phyloP scores from a whole-genome alignment of 2,797 vertebrate genomes.

The Chelmon rostratus region DNA sequence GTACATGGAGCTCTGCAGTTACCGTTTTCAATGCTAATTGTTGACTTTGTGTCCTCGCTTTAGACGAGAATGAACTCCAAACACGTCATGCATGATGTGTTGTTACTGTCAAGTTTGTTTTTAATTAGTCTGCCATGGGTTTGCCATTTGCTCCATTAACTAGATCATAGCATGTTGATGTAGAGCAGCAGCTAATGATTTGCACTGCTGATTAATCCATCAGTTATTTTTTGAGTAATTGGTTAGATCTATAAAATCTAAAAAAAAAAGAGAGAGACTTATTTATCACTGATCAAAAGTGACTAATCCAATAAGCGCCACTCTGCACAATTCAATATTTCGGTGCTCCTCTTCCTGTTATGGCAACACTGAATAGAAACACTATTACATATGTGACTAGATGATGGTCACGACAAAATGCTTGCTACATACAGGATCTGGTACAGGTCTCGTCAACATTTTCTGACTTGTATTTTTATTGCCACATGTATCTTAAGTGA shows the following conservation, averaged over 20 bases:
- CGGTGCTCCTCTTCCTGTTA: constrained; percentile 12
- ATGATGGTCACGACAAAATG: not conserved
- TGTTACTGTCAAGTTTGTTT: constrained; percentile 23
- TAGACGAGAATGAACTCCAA: not conserved
- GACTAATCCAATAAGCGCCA: not conserved
- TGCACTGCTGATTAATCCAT: too few species aligned
- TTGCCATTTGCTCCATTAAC: not conserved
- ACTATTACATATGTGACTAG: not conserved
- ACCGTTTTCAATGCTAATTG: constrained; percentile 45
- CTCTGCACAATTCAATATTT: not conserved
- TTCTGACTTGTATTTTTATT: not conserved
- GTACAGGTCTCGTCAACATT: too few species aligned
- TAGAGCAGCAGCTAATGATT: not conserved
- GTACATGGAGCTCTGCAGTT: constrained; percentile 28
- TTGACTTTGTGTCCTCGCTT: constrained; percentile 38
- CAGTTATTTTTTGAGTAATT: not conserved
- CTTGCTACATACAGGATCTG: not conserved
- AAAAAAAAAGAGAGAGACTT: too few species aligned
- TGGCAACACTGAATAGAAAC: not conserved
- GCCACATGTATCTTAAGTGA: not conserved
- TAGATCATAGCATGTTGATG: not conserved
- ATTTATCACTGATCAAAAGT: not conserved
- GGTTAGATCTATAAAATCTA: not conserved
- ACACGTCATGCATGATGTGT: constrained; percentile 12
- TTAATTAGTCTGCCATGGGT: constrained; percentile 19